phyloP scores from a whole-genome alignment of 2,113 vertebrate species.

The Mungos mungo region DNA sequence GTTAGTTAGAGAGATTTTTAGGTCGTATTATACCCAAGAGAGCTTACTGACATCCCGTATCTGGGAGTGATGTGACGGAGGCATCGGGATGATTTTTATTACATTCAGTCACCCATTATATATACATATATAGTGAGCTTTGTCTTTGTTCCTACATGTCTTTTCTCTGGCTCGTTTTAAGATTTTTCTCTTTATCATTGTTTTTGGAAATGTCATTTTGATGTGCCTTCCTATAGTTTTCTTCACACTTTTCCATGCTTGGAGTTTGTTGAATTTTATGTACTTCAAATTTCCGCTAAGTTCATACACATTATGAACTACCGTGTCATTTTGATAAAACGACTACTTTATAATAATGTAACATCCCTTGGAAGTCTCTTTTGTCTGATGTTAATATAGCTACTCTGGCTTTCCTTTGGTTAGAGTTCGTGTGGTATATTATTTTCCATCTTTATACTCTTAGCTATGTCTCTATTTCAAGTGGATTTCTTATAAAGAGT shows the following conservation, averaged over 20 bases:
- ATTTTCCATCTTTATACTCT: background rate
- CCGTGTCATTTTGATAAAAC: background rate
- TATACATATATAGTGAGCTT: background rate
- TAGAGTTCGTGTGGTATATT: background rate
- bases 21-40: background rate
- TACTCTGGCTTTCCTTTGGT: background rate
- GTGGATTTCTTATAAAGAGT: background rate
- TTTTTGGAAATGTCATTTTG: background rate
- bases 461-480: background rate
- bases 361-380: background rate
- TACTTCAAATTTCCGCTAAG: background rate
- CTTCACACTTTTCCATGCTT: background rate
- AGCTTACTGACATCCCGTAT: background rate
- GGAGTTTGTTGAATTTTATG: background rate
- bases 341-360: background rate
- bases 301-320: background rate
- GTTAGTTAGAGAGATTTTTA: background rate
- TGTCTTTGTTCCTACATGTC: background rate
- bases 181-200: background rate
- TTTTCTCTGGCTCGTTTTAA: background rate
- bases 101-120: background rate
- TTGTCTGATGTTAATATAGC: background rate
- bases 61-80: background rate
- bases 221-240: background rate
- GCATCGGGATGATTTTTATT: background rate